Evolutionary conservation across 2,888 invertebrate genomes (phyloP), one percentile per base, ranked within the genome.

Genomic region (Celastrina argiolus): DNA sequence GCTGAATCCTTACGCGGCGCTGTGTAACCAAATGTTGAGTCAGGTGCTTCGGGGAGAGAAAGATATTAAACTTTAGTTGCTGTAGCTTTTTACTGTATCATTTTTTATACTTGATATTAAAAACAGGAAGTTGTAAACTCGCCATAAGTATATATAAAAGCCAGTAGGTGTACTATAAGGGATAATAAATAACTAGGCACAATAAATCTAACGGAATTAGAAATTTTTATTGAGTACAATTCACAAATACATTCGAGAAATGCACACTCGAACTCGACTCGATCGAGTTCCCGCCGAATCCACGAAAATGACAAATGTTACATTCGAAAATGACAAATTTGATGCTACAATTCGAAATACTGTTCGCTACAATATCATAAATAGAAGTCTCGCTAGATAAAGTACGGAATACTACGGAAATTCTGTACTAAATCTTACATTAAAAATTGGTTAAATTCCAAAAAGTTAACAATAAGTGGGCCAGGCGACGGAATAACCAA

Each of bases 1-100:
- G 78, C 82, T 98, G 80, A 98, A 99, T 87, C 98, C 98, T 0
- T 98, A 98, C 81, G 98, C 98, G 3, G 98, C 98, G 0, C 93
- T 98, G 65, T 99, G 98, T 86, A 99, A 98, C 85, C 96, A 97
- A 86, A 98, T 98, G 97, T 88, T 98, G 67, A 92, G 93, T 65
- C 94, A 97, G 85, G 96, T 97, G 56, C 94, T 96, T 88, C 88
- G 92, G 69, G 88, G 88, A 1, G 88, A 88, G 31, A 83, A 81
- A 79, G 75, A 90, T 66, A 83, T 91, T 66, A 85, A 83, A 51
- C 22, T 51, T 12, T 4, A 22, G 51, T 1, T 51, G 22, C 41
- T n/a, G n/a, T 51, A 26, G 12, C 51, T 0, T 14, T 22, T 51
- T n/a, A n/a, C n/a, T 51, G 18, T 45, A 18, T 18, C 18, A 45